phyloP scores from a whole-genome alignment of 1,140 invertebrate species.

The Ips typographus region DNA sequence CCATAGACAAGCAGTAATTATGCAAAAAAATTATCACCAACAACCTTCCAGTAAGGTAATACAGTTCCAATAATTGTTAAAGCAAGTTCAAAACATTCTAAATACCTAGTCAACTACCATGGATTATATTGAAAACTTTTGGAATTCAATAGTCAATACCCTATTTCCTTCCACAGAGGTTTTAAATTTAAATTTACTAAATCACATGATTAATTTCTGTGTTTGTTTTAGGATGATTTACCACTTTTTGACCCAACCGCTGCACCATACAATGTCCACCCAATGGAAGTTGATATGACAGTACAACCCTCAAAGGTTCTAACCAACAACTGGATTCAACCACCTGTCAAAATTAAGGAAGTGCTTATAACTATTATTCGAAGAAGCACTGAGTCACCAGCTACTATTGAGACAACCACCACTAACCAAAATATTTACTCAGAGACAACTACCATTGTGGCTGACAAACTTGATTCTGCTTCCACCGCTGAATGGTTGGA shows the following conservation, averaged over 20 bases:
- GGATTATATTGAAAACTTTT: conserved; percentile 8
- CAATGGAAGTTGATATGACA: conserved; percentile 10
- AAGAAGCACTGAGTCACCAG: not conserved
- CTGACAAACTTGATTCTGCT: not conserved
- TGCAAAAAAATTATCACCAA: too few relatives aligned
- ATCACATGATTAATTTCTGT: not conserved
- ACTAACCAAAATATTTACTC: not conserved
- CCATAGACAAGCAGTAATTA: too few relatives aligned
- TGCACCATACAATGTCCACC: conserved; percentile 11
- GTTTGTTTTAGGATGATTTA: conserved; percentile 2
- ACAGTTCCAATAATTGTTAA: too few relatives aligned
- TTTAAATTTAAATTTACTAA: conserved; percentile 1
- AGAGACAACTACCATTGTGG: not conserved
- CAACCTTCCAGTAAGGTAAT: too few relatives aligned
- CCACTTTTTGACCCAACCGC: not conserved
- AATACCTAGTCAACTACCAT: not conserved
- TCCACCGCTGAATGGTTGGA: not conserved
- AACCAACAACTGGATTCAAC: too few relatives aligned
- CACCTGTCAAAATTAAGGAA: too few relatives aligned
- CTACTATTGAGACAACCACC: not conserved
- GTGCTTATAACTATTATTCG: not conserved
- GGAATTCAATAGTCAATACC: not conserved
- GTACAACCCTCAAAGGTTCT: too few relatives aligned
- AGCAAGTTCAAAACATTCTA: too few relatives aligned
- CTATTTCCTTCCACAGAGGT: not conserved